Conservation (phyloP, 2,888 invertebrate species). For the Nephrotoma flavescens region DNA sequence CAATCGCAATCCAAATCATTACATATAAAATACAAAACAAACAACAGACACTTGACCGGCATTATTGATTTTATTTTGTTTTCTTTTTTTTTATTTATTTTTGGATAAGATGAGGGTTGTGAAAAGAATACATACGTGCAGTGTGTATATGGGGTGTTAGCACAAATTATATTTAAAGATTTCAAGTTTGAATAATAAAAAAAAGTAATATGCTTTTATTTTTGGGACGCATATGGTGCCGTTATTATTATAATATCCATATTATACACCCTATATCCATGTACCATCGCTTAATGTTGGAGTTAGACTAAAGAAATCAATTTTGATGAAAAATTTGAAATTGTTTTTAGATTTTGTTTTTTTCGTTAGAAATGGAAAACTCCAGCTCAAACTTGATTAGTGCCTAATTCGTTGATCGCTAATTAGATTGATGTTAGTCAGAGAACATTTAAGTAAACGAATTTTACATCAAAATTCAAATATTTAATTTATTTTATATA, state of each 20-base stretch:
- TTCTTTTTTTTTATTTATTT: not conserved
- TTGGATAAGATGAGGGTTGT: not conserved
- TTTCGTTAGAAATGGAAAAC: too few species aligned
- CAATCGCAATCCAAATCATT: not conserved
- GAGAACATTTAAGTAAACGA: too few species aligned
- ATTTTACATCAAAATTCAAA: too few species aligned
- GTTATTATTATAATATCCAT: not conserved
- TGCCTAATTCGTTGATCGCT: too few species aligned
- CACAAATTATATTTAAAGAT: not conserved
- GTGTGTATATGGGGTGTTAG: not conserved
- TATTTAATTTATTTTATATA: too few species aligned
- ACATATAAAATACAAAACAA: not conserved
- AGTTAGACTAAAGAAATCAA: not conserved
- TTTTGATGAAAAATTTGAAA: not conserved
- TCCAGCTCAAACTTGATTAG: too few species aligned
- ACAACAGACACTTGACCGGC: not conserved
- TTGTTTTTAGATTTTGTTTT: not conserved
- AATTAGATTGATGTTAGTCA: too few species aligned
- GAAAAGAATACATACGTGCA: not conserved
- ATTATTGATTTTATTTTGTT: not conserved
- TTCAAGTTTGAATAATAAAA: not conserved
- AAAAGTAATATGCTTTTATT: not conserved
- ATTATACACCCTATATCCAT: not conserved
- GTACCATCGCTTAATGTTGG: not conserved
- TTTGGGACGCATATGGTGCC: not conserved